These are phyloP conservation scores for Mareca strepera DNA, from an alignment of 2,797 vertebrate species.

Conservation along the genomic window DNA sequence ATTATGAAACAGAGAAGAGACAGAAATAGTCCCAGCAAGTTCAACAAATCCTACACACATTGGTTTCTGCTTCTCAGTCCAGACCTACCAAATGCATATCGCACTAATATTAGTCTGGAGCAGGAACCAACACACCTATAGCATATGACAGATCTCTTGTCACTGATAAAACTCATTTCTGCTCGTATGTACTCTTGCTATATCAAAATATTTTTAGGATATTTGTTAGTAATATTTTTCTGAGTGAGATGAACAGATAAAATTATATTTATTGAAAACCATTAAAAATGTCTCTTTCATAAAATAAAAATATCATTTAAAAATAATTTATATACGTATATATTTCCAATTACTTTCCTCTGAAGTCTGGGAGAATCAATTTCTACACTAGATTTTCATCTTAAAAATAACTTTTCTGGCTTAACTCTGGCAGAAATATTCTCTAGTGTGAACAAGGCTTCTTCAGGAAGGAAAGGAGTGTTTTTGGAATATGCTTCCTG, in stretches of 20 bases:
- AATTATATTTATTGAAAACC: not conserved
- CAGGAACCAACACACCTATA: not conserved
- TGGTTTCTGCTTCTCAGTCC: not conserved
- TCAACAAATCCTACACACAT: not conserved
- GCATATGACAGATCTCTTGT: not conserved
- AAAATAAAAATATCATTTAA: not conserved
- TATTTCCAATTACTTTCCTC: not conserved
- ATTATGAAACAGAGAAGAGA: not conserved
- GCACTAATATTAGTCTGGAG: not conserved
- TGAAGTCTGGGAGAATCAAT: not conserved
- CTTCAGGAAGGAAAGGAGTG: slow-evolving; percentile 48
- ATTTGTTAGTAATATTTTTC: not conserved
- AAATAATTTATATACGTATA: no score
- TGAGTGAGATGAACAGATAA: not conserved
- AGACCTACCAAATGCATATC: not conserved
- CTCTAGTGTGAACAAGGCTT: not conserved
- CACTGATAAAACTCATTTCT: not conserved
- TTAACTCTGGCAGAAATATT: slow-evolving; percentile 41
- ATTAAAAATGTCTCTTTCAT: not conserved
- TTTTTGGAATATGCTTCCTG: not conserved
- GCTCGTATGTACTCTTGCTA: not conserved
- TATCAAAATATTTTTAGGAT: not conserved
- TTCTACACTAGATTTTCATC: not conserved
- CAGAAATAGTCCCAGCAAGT: not conserved
- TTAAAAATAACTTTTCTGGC: not conserved